These are phyloP conservation scores for Lithobates sylvaticus DNA, from an alignment of 2,797 vertebrate species.

Conservation along the genomic window DNA sequence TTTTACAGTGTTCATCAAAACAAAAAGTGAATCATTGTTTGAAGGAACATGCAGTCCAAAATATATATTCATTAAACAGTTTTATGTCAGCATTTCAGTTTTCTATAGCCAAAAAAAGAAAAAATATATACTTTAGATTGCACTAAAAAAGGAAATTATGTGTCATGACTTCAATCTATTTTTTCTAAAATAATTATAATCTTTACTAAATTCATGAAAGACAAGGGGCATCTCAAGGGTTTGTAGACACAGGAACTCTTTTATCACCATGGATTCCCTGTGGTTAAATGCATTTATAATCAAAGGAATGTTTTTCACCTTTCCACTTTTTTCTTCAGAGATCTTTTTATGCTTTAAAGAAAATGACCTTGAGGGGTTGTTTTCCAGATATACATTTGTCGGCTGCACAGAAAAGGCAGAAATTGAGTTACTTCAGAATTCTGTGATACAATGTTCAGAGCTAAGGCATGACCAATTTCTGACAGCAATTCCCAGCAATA, in stretches of 20 bases:
- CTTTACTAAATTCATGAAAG: background rate
- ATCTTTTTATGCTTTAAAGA: slow-evolving; percentile 22
- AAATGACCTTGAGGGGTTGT: slow-evolving; percentile 48
- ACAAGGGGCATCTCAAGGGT: slow-evolving; percentile 27
- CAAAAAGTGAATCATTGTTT: background rate
- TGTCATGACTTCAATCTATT: background rate
- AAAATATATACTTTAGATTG: background rate
- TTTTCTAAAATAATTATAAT: slow-evolving; percentile 3
- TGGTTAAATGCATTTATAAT: slow-evolving; percentile 47
- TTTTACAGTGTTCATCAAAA: background rate
- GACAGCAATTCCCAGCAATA: too few relatives aligned
- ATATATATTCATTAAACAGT: background rate
- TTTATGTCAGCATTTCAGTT: background rate
- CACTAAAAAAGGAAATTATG: background rate
- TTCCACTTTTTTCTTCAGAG: slow-evolving; percentile 43
- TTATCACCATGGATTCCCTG: slow-evolving; percentile 38
- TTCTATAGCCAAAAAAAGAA: background rate
- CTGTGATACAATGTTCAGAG: background rate
- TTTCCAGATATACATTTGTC: slow-evolving; percentile 1
- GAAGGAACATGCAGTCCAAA: background rate
- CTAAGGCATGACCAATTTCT: background rate
- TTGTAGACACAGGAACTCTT: slow-evolving; percentile 34
- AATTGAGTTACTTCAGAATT: background rate
- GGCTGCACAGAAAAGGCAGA: slow-evolving; percentile 4
- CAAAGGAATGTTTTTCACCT: slow-evolving; percentile 48